Evolutionary conservation across 2,113 vertebrate genomes (phyloP).

Genomic region (Gallinago media): DNA sequence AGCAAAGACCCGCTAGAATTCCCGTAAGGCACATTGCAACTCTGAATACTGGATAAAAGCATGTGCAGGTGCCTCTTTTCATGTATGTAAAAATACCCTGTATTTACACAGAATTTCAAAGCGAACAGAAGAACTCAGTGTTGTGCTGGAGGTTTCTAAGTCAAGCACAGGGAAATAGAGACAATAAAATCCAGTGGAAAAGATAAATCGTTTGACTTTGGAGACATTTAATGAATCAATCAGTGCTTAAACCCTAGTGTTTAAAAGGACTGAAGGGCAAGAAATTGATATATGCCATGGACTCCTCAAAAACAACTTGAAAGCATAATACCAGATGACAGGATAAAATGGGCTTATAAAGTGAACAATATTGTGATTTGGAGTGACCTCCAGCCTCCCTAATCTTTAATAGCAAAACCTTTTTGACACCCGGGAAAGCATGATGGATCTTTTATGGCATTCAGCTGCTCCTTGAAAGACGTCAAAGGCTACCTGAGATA

Average conservation of each 20-base stretch:
- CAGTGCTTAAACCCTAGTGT: background rate
- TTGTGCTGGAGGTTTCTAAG: background rate
- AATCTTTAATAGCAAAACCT: constrained; percentile 3
- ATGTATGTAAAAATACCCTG: background rate
- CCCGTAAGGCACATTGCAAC: background rate
- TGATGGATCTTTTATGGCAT: constrained; percentile 16
- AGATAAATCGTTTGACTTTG: background rate
- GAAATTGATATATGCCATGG: background rate
- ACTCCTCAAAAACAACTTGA: background rate
- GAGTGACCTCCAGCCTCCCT: constrained; percentile 6
- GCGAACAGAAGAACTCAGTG: background rate
- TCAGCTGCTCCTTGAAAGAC: background rate
- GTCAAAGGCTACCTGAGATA: background rate
- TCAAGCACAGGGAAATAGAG: background rate
- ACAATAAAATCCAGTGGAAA: constrained; percentile 12
- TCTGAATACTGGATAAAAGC: background rate
- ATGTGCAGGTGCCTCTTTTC: background rate
- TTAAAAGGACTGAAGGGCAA: constrained; percentile 6
- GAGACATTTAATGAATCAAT: constrained; percentile 21
- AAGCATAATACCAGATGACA: background rate
- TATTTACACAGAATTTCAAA: background rate
- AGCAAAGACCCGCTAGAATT: background rate
- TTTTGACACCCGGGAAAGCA: constrained; percentile 18
- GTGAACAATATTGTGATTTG: background rate
- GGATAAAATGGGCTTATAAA: constrained; percentile 11